These are phyloP conservation scores for Glyptemys insculpta DNA, from an alignment of 2,797 vertebrate species.

Conservation along the genomic window DNA sequence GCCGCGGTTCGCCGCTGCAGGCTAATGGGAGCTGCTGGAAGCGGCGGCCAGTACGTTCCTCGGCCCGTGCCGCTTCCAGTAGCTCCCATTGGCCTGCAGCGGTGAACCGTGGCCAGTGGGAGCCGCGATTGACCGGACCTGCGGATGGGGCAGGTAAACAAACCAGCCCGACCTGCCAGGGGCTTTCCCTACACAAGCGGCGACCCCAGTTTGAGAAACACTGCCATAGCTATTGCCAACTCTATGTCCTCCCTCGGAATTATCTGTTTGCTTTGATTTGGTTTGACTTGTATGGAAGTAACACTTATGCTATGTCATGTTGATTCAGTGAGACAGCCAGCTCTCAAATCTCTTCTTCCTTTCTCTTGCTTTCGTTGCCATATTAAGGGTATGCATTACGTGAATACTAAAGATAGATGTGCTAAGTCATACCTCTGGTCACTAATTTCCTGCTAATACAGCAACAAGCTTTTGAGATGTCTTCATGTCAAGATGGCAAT, in stretches of 20 bases:
- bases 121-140: no score
- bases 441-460: neutral
- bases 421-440: neutral
- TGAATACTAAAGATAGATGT: neutral
- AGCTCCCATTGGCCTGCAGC: no score
- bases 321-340: neutral
- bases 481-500: neutral
- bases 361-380: neutral
- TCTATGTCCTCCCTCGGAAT: neutral
- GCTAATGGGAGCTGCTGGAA: no score
- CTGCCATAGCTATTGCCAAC: neutral
- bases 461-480: neutral
- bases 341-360: neutral
- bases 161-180: no score
- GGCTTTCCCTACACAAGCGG: no score
- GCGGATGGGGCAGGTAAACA: no score
- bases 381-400: neutral
- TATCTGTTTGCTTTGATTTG: neutral
- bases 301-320: neutral
- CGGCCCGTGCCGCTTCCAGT: no score
- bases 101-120: no score
- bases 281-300: neutral
- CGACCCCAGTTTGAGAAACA: no score
- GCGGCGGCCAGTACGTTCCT: no score
- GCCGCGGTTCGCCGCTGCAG: no score